phyloP scores from a whole-genome alignment of 2,113 vertebrate species.

The Actinemys pallida region DNA sequence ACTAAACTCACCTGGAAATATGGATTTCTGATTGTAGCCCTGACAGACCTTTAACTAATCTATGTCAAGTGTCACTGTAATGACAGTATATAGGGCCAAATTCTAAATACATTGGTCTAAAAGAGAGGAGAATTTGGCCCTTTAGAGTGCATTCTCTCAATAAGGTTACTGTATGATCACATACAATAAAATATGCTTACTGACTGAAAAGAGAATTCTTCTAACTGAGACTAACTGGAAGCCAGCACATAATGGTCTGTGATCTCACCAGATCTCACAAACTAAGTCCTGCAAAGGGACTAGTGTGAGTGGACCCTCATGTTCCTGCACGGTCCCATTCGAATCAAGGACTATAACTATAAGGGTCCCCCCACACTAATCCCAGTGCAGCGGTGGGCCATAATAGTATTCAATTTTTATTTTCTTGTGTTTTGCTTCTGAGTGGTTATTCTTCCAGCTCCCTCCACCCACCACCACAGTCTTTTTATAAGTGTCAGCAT shows the following conservation, averaged over 20 bases:
- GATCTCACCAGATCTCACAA: background rate
- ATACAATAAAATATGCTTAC: rapidly evolving
- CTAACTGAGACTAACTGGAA: background rate
- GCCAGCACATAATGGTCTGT: background rate
- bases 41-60: background rate
- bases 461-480: background rate
- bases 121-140: rapidly evolving
- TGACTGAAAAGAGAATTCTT: background rate
- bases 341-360: too few species aligned
- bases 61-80: background rate
- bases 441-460: background rate
- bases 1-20: background rate
- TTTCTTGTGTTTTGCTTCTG: background rate
- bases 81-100: background rate
- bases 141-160: rapidly evolving
- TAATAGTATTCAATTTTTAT: too few species aligned
- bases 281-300: background rate
- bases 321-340: background rate
- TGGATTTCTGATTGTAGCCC: background rate
- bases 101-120: background rate
- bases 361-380: too few species aligned
- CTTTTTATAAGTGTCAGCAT: background rate
- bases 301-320: background rate
- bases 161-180: background rate
- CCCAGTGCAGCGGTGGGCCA: too few species aligned